phyloP scores from a whole-genome alignment of 2,113 vertebrate genomes.

The Rattus norvegicus region DNA sequence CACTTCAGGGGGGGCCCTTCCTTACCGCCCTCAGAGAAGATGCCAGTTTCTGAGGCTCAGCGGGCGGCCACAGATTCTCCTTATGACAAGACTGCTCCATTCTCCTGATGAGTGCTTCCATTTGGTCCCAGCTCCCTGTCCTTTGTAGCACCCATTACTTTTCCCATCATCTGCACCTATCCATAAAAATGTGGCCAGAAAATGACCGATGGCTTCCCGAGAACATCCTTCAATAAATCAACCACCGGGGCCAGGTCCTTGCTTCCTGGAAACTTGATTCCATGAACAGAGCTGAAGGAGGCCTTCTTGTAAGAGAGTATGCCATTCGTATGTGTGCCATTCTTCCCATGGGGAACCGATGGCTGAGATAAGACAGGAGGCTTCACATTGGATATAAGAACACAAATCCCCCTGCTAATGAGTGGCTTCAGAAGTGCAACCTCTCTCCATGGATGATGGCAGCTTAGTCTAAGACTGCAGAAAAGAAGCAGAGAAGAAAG shows the following conservation, averaged over 20 bases:
- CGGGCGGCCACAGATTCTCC: background rate
- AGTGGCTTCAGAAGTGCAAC: background rate
- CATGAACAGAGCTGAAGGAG: constrained; percentile 1
- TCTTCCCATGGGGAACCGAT: background rate
- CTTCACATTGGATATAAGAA: background rate
- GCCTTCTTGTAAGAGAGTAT: background rate
- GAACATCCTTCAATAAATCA: background rate
- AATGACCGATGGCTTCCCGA: background rate
- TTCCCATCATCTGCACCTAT: background rate
- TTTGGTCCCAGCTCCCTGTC: background rate
- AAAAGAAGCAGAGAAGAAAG: background rate
- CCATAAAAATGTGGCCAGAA: background rate
- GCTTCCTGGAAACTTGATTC: constrained; percentile 35
- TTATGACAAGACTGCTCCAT: background rate
- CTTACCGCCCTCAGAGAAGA: background rate
- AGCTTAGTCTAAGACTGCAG: background rate
- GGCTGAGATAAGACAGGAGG: constrained; percentile 19
- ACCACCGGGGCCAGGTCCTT: background rate
- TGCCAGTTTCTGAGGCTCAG: background rate
- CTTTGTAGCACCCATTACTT: background rate
- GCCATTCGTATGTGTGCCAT: background rate
- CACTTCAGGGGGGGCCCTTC: background rate
- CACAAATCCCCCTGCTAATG: background rate
- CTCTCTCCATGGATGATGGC: background rate
- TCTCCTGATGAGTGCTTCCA: background rate